A percentile compares a stretch with the other conserved stretches of the same genome.
phyloP scores from a whole-genome alignment of 1,140 invertebrate species.

The Panulirus ornatus region DNA sequence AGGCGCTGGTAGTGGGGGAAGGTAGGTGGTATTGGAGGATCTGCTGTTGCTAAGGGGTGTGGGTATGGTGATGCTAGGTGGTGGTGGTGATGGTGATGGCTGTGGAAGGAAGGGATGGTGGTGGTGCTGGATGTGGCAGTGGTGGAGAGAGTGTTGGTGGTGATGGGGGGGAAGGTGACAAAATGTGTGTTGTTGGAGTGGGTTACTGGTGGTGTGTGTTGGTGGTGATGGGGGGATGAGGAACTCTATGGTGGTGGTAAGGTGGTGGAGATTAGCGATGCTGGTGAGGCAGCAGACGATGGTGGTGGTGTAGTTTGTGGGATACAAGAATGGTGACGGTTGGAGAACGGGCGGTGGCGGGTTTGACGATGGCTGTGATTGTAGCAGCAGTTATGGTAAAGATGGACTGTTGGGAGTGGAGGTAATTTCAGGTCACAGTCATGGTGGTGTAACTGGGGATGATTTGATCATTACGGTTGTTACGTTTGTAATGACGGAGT shows the following conservation, averaged over 20 bases:
- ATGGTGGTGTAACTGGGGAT: no score
- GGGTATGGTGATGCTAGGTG: neutral
- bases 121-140: neutral
- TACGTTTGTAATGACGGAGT: no score
- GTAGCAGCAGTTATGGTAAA: no score
- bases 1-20: neutral
- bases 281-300: neutral
- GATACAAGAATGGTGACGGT: neutral
- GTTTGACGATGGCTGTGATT: no score
- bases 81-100: neutral
- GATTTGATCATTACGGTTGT: no score
- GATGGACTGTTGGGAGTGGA: no score
- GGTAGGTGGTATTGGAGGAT: neutral
- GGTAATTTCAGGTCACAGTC: no score
- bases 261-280: neutral
- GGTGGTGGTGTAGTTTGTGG: neutral
- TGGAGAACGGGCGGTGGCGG: neutral
- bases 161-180: neutral
- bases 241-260: neutral
- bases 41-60: neutral
- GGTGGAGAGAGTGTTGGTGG: neutral
- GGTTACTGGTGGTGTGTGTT: neutral
- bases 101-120: neutral
- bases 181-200: neutral
- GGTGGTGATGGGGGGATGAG: neutral